Evolutionary conservation across 2,888 invertebrate genomes (phyloP), one percentile per base, ranked within the genome.

Genomic region (Ctena decussata): DNA sequence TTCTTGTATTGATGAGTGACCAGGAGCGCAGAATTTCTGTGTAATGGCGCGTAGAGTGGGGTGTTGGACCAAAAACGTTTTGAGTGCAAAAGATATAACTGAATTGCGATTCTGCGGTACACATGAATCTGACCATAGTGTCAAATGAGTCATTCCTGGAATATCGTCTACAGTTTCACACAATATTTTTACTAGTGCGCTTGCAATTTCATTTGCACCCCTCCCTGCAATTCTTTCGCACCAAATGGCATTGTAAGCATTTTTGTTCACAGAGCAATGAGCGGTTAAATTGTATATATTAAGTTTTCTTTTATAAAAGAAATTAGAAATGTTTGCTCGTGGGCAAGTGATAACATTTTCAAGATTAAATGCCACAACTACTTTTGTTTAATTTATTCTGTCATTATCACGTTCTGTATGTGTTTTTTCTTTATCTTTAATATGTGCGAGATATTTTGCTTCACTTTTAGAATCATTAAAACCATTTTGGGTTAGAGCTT

Each of bases 61-160:
- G 53, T 65, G 37, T 1, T 21, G n/a, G 35, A 0, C 30, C 27
- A 82, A 21, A 53, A 72, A 77, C 18, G 18, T 60, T 65, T 79
- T 83, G 12, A 81, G 46, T 41, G 81, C 76, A 53, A 77, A 72
- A 6, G 71, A 27, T 72, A 81, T 76, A 18, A 77, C 32, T 37
- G 77, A 77, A 53, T 77, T 82, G 37, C 65, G 21, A 65, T 82
- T 82, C 21, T 82, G 74, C 39, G 82, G 70, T 15, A 82, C 78
- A 70, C 78, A 78, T 32, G 82, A 65, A 72, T 77, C 77, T 11
- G 82, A 82, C 82, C 82, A 78, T 35, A 78, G 39, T 30, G 69
- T 78, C 18, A 70, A 41, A n/a, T 30, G n/a, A 18, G 37, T 49
- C 1, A 53, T 30, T 15, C 35, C n/a, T 8, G 74, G 46, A 46